phyloP scores from a whole-genome alignment of 2,888 invertebrate genomes.

The Amphiduros pacificus region DNA sequence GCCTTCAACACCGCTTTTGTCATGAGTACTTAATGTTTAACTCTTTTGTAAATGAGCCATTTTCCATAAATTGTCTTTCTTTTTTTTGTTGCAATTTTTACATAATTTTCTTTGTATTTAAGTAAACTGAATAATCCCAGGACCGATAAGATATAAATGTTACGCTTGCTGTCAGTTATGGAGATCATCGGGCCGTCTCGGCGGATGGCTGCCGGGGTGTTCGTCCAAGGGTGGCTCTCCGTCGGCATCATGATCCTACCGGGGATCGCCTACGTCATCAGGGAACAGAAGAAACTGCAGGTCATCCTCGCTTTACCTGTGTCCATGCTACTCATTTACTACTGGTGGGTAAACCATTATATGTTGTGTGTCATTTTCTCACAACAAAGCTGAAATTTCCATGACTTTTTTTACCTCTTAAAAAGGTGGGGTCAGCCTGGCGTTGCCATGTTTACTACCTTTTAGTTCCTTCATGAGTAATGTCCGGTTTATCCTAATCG shows the following conservation, averaged over 20 bases:
- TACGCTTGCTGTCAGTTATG: slow-evolving; percentile 21
- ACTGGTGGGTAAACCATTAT: slow-evolving; percentile 7
- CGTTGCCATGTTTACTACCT: too few species aligned
- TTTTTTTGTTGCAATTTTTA: too few species aligned
- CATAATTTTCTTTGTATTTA: too few species aligned
- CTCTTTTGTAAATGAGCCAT: too few species aligned
- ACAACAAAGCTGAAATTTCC: too few species aligned
- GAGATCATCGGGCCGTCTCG: slow-evolving; percentile 24
- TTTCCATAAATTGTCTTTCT: too few species aligned
- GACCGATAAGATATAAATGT: background rate
- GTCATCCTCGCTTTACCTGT: slow-evolving; percentile 9
- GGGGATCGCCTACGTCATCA: slow-evolving; percentile 19
- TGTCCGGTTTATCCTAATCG: too few species aligned
- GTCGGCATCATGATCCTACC: slow-evolving; percentile 22
- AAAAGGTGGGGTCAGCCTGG: too few species aligned
- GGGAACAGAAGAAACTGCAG: slow-evolving; percentile 21
- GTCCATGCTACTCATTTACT: slow-evolving; percentile 8
- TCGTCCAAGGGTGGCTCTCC: slow-evolving; percentile 26
- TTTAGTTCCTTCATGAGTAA: too few species aligned
- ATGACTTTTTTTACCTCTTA: too few species aligned
- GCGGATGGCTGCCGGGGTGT: slow-evolving; percentile 22
- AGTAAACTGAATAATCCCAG: background rate
- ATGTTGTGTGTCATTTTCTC: too few species aligned
- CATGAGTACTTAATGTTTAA: slow-evolving; percentile 19
- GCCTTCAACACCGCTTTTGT: slow-evolving; percentile 26